Conservation (phyloP, 2,113 vertebrate genomes). For the Phrynosoma platyrhinos region DNA sequence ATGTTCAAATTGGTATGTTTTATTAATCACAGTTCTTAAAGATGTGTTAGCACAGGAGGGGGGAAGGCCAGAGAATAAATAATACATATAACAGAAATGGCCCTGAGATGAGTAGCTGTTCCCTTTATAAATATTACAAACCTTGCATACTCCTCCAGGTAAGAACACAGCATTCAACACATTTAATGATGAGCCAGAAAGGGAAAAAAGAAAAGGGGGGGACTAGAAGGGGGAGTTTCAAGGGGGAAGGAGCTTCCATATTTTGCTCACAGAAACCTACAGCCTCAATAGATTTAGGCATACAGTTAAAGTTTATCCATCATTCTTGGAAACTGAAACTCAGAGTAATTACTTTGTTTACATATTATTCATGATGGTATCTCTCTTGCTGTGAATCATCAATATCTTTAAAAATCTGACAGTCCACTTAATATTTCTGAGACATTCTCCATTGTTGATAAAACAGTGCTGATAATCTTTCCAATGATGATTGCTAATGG, state of each 20-base stretch:
- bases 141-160: constrained; percentile 73
- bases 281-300: constrained; percentile 45
- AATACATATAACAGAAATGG: constrained; percentile 80
- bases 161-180: constrained; percentile 75
- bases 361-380: constrained; percentile 39
- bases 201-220: not conserved
- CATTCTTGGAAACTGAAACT: constrained; percentile 57
- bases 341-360: constrained; percentile 37
- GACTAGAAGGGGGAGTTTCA: constrained; percentile 68
- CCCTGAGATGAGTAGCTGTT: constrained; percentile 77
- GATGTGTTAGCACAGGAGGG: constrained; percentile 72
- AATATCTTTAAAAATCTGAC: constrained; percentile 42
- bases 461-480: constrained; percentile 31
- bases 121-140: constrained; percentile 83
- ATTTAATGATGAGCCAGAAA: constrained; percentile 74
- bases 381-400: constrained; percentile 50
- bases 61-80: constrained; percentile 79
- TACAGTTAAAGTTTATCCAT: constrained; percentile 50
- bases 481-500: constrained; percentile 1
- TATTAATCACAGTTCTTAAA: constrained; percentile 82
- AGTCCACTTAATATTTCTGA: constrained; percentile 45
- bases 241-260: constrained; percentile 47
- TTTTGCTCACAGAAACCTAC: constrained; percentile 42
- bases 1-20: constrained; percentile 78
- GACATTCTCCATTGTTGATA: constrained; percentile 9